Conservation (phyloP, 2,888 invertebrate genomes). For the Drosophila diplacantha region DNA sequence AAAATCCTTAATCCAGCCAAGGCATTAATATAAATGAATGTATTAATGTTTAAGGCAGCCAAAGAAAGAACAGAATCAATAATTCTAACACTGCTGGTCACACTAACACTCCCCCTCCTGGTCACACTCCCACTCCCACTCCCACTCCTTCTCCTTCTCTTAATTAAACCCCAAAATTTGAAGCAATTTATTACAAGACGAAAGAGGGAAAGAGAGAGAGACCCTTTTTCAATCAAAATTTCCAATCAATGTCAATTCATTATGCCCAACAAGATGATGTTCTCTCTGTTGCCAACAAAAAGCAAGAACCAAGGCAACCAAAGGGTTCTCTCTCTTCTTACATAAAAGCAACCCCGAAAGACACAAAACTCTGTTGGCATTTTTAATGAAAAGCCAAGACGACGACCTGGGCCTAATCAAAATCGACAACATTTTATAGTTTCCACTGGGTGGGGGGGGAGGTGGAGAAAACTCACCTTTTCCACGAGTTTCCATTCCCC, state of each 20-base stretch:
- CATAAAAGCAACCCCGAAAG: slow-evolving; percentile 55
- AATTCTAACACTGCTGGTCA: neutral
- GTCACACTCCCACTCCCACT: neutral
- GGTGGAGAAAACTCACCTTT: neutral
- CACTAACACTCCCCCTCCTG: neutral
- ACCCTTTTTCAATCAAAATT: slow-evolving; percentile 75
- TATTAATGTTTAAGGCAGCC: slow-evolving; percentile 46
- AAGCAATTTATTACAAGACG: slow-evolving; percentile 66
- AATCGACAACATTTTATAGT: slow-evolving; percentile 75
- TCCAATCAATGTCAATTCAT: slow-evolving; percentile 78
- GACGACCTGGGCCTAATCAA: slow-evolving; percentile 70
- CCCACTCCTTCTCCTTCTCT: slow-evolving; percentile 38
- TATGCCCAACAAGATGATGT: slow-evolving; percentile 50
- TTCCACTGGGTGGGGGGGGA: slow-evolving; percentile 8
- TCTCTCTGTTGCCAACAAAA: slow-evolving; percentile 5
- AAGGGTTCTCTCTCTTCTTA: slow-evolving; percentile 18
- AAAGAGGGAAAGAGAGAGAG: slow-evolving; percentile 3
- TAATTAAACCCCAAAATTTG: slow-evolving; percentile 71
- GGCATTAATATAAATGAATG: slow-evolving; percentile 45
- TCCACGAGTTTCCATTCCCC: slow-evolving; percentile 1
- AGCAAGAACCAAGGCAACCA: slow-evolving; percentile 36
- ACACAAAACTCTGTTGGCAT: slow-evolving; percentile 55
- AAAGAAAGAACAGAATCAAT: slow-evolving; percentile 24
- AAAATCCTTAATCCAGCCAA: slow-evolving; percentile 32
- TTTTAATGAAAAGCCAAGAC: slow-evolving; percentile 69